phyloP scores from a whole-genome alignment of 2,888 invertebrate species.

The Orchesella flavescens region DNA sequence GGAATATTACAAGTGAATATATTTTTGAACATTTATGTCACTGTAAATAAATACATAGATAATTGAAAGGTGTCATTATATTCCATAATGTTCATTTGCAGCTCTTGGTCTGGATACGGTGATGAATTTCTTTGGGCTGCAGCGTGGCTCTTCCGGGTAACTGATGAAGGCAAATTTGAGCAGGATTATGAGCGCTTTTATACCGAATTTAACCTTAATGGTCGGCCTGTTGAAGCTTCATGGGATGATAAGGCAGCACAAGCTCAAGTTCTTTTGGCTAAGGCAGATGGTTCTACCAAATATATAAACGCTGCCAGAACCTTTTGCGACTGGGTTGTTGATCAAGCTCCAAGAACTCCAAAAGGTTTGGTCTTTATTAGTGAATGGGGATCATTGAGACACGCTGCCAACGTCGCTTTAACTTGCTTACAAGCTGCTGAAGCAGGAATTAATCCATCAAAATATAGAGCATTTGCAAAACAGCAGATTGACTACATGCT shows the following conservation, averaged over 20 bases:
- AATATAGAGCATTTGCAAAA: slow-evolving; percentile 77
- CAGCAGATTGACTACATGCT: slow-evolving; percentile 78
- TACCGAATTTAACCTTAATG: slow-evolving; percentile 74
- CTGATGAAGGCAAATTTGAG: slow-evolving; percentile 74
- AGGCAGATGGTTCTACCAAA: slow-evolving; percentile 63
- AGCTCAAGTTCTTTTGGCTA: slow-evolving; percentile 70
- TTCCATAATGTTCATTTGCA: too few species aligned
- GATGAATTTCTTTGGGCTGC: slow-evolving; percentile 79
- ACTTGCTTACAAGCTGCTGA: slow-evolving; percentile 74
- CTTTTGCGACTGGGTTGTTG: slow-evolving; percentile 70
- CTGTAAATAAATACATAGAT: too few species aligned
- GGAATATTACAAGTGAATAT: slow-evolving; percentile 76
- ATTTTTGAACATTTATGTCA: too few species aligned
- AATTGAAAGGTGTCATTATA: too few species aligned
- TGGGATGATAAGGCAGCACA: slow-evolving; percentile 72
- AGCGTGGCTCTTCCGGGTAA: slow-evolving; percentile 75
- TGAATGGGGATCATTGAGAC: slow-evolving; percentile 70
- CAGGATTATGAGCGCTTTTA: slow-evolving; percentile 77
- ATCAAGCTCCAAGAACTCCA: slow-evolving; percentile 69
- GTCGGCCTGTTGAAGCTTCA: slow-evolving; percentile 62
- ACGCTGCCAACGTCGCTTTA: slow-evolving; percentile 66
- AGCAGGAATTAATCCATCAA: slow-evolving; percentile 73
- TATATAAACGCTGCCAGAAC: slow-evolving; percentile 73
- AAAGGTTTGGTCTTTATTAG: slow-evolving; percentile 71
- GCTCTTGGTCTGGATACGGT: slow-evolving; percentile 76